Percentiles rank a stretch among this genome's conserved stretches.
Conservation (phyloP, 2,113 vertebrate species). For the Chionodraco myersi region DNA sequence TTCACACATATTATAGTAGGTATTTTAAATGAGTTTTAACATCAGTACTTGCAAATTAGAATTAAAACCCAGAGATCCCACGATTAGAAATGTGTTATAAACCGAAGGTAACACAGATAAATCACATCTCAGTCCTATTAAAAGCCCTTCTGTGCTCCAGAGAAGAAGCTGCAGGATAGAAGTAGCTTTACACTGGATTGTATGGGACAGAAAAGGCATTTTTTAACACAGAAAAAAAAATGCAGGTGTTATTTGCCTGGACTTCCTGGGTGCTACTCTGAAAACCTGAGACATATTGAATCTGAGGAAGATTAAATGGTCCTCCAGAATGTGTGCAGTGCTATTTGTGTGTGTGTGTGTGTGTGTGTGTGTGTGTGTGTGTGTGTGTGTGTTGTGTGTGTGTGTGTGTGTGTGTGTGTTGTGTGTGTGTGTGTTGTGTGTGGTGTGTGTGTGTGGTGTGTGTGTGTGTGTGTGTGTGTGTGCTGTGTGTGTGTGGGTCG, state of each 20-base stretch:
- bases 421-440: too few relatives aligned
- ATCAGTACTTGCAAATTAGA: conserved; percentile 23
- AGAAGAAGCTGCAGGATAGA: conserved; percentile 36
- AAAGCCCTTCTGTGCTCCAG: conserved; percentile 25
- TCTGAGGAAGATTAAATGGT: conserved; percentile 77
- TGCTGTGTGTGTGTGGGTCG: too few relatives aligned
- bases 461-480: too few relatives aligned
- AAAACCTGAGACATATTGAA: conserved; percentile 76
- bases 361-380: too few relatives aligned
- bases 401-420: background rate
- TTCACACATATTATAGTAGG: background rate
- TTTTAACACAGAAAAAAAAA: conserved; percentile 41
- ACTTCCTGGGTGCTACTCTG: conserved; percentile 56
- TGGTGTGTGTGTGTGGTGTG: background rate
- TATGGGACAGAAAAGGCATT: conserved; percentile 59
- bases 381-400: too few relatives aligned
- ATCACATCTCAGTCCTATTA: conserved; percentile 43
- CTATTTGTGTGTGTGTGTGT: conserved; percentile 32
- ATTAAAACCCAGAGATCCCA: conserved; percentile 36
- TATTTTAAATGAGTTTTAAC: conserved; percentile 19
- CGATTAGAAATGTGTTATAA: conserved; percentile 34
- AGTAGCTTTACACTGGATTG: conserved; percentile 50
- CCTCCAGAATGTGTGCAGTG: conserved; percentile 62
- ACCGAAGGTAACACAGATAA: conserved; percentile 32
- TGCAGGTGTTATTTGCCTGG: conserved; percentile 49